Base-by-base conservation (phyloP, 2,113 vertebrate species). In the Hyla sarda region DNA sequence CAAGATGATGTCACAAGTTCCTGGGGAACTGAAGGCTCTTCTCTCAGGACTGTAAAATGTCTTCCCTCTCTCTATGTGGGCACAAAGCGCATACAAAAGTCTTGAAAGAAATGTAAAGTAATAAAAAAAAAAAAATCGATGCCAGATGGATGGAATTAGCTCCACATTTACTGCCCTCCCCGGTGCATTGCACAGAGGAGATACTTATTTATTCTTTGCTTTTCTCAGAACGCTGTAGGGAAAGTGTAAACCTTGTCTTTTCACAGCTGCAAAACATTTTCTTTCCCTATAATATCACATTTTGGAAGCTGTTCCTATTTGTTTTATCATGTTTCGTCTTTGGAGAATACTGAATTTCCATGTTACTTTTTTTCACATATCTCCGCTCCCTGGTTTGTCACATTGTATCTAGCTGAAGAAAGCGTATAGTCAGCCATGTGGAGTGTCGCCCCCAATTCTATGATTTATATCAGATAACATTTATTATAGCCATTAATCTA, bases 191-290 rank as follows among this genome's bases (percentile, higher is more conserved):
- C 28, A 28, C 34, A n/a, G 28, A 34, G 58, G 71, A 77, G 41
- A 65, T 62, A 65, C 75, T 45, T 78, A 34, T 45, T 81, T 47
- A 41, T n/a, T 34, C 58, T 48, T 30, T 84, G 16, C 73, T 65
- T 65, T 67, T 58, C 37, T 74, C 83, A 48, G 83, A 60, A 32
- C 56, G 34, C 25, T 50, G 28, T 67, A 34, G 54, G 71, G 73
- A 74, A 62, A 45, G 34, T 45, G 37, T 25, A 52, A 74, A 60
- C 50, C 34, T 41, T 28, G 73, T 37, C 56, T 84, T 65, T 75
- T 67, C 72, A 60, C 83, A 84, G 83, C 83, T 84, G 72, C 73
- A 84, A 77, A 52, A 84, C 73, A 76, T 84, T 84, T 84, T 48
- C 73, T n/a, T 37, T 84, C 62, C 41, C 14, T 84, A 52, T 50